phyloP scores from a whole-genome alignment of 1,140 invertebrate species.

The Meloidogyne hapla region DNA sequence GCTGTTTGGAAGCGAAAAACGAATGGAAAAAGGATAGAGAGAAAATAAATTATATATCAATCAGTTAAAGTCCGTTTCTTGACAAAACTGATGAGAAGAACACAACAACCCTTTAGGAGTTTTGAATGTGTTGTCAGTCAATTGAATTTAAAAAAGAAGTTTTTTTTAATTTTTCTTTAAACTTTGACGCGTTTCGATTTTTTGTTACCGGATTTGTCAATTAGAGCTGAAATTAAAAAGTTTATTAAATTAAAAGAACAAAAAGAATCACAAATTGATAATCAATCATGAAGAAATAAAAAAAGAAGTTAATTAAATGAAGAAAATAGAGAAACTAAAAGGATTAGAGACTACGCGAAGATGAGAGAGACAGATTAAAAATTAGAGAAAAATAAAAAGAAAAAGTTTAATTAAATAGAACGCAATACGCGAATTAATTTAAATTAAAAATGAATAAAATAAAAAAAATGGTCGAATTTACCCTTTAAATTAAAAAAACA shows the following conservation, averaged over 20 bases:
- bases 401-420: too few relatives aligned
- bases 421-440: too few relatives aligned
- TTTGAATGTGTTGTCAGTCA: background rate
- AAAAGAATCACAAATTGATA: background rate
- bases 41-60: slow-evolving; percentile 14
- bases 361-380: background rate
- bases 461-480: too few relatives aligned
- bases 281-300: background rate
- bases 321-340: background rate
- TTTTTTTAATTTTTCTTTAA: background rate
- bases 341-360: background rate
- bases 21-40: background rate
- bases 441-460: too few relatives aligned
- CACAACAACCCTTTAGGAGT: background rate
- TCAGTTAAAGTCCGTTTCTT: background rate
- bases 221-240: background rate
- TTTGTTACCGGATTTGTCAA: slow-evolving; percentile 2
- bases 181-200: background rate
- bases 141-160: background rate
- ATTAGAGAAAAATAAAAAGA: too few relatives aligned
- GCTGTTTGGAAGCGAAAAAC: background rate
- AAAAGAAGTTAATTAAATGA: background rate
- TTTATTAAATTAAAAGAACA: background rate
- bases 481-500: too few relatives aligned
- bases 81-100: background rate